Base-by-base conservation (phyloP, 2,113 vertebrate species). In the Thalassoma bifasciatum region DNA sequence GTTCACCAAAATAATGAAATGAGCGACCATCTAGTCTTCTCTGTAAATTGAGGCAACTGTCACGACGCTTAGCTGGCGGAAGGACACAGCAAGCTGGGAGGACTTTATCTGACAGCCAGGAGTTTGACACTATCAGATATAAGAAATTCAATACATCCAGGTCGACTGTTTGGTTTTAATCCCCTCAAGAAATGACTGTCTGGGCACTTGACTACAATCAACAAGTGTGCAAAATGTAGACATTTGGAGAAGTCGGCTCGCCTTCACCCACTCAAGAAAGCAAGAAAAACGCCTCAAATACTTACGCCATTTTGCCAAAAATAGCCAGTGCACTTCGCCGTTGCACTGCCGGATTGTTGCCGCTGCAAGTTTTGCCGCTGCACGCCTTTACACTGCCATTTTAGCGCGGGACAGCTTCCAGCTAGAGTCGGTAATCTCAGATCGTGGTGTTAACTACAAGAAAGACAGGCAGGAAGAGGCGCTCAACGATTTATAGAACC, bases 221-320 rank as follows among this genome's bases (percentile, higher is more conserved):
- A 75, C 34, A 70, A 63, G 54, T 83, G 16, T 83, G n/a, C 38
- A 10, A 49, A 36, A 21, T 46, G 26, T 6, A 54, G 19, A 10
- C 7, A 13, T 30, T 50, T 4, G 1, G 6, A 1, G 2, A 13
- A 34, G n/a, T 10, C 12, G 14, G 21, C 24, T 5, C 51, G 10
- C 46, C 30, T 53, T 36, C 4, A 54, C 1, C 0, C 4, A 46
- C 1, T 10, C n/a, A 4, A 19, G 0, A 1, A 16, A 1, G 2
- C 11, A 0, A 21, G 58, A 24, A 40, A 12, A n/a, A 47, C 14
- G 7, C 12, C 3, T n/a, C 10, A 50, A 73, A 65, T 61, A 94
- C 94, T 94, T 94, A 95, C 94, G 94, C 94, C 94, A 95, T 95
- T 87, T 92, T 94, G 92, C 90, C 89, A 70, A 75, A 92, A 88